Evolutionary conservation across 2,888 invertebrate genomes (phyloP).

Genomic region (Ophion ellenae): DNA sequence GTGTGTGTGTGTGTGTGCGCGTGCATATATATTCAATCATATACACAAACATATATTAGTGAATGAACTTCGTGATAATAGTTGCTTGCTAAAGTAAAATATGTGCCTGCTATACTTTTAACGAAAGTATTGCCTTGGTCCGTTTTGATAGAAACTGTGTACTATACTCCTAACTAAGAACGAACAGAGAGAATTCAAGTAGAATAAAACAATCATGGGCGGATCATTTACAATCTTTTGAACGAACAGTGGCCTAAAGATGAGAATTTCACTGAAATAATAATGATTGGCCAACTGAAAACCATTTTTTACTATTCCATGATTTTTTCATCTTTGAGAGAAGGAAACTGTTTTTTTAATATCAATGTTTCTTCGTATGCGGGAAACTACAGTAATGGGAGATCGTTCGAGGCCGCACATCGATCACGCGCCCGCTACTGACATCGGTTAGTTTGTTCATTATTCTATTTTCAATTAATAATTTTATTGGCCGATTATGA

Average conservation of each 20-base stretch:
- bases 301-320: background rate
- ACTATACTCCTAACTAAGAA: conserved; percentile 25
- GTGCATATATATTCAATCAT: conserved; percentile 18
- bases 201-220: background rate
- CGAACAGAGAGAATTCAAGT: conserved; percentile 25
- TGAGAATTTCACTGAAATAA: background rate
- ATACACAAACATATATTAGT: conserved; percentile 71
- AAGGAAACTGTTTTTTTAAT: background rate
- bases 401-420: background rate
- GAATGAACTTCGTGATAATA: conserved; percentile 76
- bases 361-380: background rate
- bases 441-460: background rate
- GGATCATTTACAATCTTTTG: background rate
- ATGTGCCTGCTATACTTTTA: conserved; percentile 68
- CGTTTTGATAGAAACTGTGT: conserved; percentile 61
- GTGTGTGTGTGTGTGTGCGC: background rate
- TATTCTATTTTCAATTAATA: conserved; percentile 13
- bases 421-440: background rate
- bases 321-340: background rate
- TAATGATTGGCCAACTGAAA: background rate
- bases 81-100: conserved; percentile 81
- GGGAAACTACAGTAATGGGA: background rate
- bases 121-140: conserved; percentile 66
- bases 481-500: background rate
- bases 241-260: background rate